Conservation (phyloP, 1,140 invertebrate genomes). For the Drosophila pandora region DNA sequence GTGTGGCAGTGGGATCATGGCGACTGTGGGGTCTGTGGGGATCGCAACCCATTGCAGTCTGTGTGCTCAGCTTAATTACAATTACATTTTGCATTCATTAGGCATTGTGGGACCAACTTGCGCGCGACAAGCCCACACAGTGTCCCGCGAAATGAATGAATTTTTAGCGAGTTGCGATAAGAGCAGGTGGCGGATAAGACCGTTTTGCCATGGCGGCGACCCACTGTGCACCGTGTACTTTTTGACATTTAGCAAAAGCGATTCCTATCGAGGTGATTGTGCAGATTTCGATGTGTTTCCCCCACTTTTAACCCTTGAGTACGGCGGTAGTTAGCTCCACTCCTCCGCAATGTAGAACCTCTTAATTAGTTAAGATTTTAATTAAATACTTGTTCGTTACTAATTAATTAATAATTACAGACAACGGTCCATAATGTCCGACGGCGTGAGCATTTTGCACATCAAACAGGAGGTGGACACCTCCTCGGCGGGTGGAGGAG, state of each 20-base stretch:
- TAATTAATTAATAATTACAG: background rate
- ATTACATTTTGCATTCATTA: conserved; percentile 43
- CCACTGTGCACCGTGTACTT: conserved; percentile 52
- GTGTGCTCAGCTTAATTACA: conserved; percentile 30
- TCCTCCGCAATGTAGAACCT: background rate
- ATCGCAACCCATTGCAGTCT: conserved; percentile 29
- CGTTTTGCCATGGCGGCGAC: background rate
- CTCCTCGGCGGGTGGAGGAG: conserved; percentile 61
- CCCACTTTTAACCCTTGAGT: conserved; percentile 14
- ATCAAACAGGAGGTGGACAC: conserved; percentile 82
- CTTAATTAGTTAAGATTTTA: background rate
- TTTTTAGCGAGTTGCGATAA: conserved; percentile 1
- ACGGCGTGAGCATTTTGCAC: conserved; percentile 74
- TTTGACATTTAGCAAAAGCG: conserved; percentile 62
- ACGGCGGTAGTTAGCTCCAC: background rate
- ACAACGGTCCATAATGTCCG: conserved; percentile 70
- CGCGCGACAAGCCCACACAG: conserved; percentile 9
- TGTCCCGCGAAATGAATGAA: background rate
- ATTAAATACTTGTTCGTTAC: too few relatives aligned
- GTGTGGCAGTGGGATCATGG: background rate
- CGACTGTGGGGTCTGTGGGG: background rate
- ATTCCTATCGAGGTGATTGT: conserved; percentile 39
- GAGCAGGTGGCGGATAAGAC: background rate
- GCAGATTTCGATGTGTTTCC: conserved; percentile 15
- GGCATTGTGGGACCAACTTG: conserved; percentile 22